Percentiles rank a stretch among this genome's conserved stretches.
These are phyloP conservation scores for Lithophane semibrunnea DNA, from an alignment of 2,888 invertebrate genomes.

Conservation along the genomic window DNA sequence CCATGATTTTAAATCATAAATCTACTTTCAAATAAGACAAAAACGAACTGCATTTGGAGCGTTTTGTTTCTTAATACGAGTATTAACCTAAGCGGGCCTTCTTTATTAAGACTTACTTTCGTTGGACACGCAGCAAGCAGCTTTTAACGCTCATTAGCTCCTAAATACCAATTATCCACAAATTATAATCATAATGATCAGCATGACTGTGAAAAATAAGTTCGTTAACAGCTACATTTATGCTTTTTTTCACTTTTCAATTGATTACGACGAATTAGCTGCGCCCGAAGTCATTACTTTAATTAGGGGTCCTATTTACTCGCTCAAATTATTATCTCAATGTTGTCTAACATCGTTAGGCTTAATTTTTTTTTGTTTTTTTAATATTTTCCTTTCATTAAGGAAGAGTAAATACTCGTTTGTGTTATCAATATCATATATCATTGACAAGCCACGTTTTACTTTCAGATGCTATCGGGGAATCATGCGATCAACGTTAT, in stretches of 20 bases:
- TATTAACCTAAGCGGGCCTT: not conserved
- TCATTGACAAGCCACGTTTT: constrained; percentile 69
- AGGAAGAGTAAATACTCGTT: constrained; percentile 60
- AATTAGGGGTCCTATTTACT: constrained; percentile 45
- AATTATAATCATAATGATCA: constrained; percentile 28
- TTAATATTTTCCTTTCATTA: constrained; percentile 36
- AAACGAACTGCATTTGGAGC: not conserved
- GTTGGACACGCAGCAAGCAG: constrained; percentile 4
- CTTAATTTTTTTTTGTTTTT: not conserved
- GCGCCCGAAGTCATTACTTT: constrained; percentile 47
- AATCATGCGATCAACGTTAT: constrained; percentile 85
- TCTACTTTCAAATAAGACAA: not conserved
- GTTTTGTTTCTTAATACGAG: not conserved
- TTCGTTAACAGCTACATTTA: constrained; percentile 33
- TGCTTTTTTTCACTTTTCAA: constrained; percentile 37
- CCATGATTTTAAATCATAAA: not conserved
- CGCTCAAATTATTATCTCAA: constrained; percentile 12
- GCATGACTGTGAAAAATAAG: constrained; percentile 34
- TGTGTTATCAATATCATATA: constrained; percentile 55
- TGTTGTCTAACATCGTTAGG: constrained; percentile 26
- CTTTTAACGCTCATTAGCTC: constrained; percentile 3
- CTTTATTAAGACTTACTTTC: not conserved
- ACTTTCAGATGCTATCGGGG: constrained; percentile 83
- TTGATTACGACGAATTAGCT: constrained; percentile 47
- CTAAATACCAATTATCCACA: constrained; percentile 28